Evolutionary conservation across 2,113 vertebrate genomes (phyloP).

Genomic region (Brachypodius melanocephalos): DNA sequence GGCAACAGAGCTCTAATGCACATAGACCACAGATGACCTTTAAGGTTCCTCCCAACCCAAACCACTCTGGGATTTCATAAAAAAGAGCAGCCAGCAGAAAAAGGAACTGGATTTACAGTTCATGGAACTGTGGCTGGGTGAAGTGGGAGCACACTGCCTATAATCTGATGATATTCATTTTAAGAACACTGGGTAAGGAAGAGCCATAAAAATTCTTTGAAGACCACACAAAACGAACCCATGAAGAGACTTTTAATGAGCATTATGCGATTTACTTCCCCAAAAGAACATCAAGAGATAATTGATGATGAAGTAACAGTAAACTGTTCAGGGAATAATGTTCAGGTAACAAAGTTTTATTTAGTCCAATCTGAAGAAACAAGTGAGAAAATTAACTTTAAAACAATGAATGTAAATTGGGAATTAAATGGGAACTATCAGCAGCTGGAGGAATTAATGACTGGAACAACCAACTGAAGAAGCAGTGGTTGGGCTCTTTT

Average conservation of each 20-base stretch:
- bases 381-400: neutral
- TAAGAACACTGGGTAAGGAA: neutral
- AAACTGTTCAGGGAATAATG: neutral
- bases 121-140: neutral
- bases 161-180: neutral
- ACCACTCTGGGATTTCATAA: neutral
- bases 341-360: neutral
- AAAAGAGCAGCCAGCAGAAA: neutral
- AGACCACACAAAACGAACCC: neutral
- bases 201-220: neutral
- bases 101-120: neutral
- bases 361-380: neutral
- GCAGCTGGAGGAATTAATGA: neutral
- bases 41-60: neutral
- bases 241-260: neutral
- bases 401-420: neutral
- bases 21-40: neutral
- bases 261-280: neutral
- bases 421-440: neutral
- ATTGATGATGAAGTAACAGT: neutral
- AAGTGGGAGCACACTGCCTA: neutral
- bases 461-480: fast-evolving
- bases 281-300: neutral
- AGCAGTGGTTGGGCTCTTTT: neutral
- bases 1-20: neutral